Percentiles rank a stretch among this genome's conserved stretches.
phyloP scores from a whole-genome alignment of 2,113 vertebrate genomes.

The Canis aureus region DNA sequence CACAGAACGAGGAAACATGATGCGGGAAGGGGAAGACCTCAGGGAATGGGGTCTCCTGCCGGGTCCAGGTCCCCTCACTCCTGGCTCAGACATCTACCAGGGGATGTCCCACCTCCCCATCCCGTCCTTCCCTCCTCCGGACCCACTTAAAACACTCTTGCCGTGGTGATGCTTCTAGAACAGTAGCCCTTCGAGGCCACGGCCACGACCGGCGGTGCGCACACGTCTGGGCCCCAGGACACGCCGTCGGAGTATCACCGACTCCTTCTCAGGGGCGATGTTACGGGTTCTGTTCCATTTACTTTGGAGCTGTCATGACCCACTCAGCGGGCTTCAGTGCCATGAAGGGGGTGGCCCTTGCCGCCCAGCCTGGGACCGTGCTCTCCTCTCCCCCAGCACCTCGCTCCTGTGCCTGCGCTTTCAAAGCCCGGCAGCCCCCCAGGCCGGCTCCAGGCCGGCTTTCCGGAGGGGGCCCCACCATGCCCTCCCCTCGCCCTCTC shows the following conservation, averaged over 20 bases:
- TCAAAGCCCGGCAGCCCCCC: too few relatives aligned
- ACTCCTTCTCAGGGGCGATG: too few relatives aligned
- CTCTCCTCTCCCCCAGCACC: background rate
- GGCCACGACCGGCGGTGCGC: fast-evolving
- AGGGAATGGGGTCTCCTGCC: background rate
- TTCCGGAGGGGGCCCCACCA: too few relatives aligned
- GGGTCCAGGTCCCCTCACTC: too few relatives aligned
- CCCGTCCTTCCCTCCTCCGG: background rate
- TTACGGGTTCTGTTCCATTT: background rate
- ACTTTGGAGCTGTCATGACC: background rate
- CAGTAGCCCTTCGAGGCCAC: background rate
- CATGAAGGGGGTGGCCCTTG: background rate
- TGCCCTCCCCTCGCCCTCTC: background rate
- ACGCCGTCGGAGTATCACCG: fast-evolving
- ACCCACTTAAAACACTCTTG: background rate
- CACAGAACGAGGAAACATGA: fast-evolving
- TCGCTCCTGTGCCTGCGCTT: background rate
- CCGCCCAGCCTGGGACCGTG: background rate
- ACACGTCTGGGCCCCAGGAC: background rate
- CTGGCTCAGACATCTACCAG: too few relatives aligned
- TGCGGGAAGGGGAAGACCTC: fast-evolving
- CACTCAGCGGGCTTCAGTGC: background rate
- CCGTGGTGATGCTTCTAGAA: background rate
- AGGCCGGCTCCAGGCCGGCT: background rate
- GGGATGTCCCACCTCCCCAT: background rate